These are phyloP conservation scores for Prunella himalayana DNA, from an alignment of 2,113 vertebrate species.

Conservation along the genomic window DNA sequence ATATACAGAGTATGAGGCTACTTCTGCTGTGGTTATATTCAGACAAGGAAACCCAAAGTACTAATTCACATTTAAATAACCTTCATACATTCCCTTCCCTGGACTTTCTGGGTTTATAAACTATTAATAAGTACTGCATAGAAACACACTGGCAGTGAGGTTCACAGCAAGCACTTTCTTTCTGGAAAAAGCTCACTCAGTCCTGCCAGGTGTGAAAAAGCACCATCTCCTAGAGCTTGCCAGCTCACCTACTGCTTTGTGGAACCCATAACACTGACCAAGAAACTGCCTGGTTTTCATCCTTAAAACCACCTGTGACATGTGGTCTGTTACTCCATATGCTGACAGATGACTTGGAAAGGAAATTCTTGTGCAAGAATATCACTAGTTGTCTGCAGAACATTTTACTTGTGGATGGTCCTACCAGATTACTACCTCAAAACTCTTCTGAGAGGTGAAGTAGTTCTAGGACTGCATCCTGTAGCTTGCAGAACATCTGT, in stretches of 20 bases:
- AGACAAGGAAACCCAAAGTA: background rate
- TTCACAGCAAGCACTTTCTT: background rate
- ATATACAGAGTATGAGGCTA: background rate
- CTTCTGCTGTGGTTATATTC: background rate
- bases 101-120: background rate
- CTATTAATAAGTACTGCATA: background rate
- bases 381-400: background rate
- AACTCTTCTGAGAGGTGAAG: background rate
- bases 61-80: background rate
- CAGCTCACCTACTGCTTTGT: background rate
- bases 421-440: background rate
- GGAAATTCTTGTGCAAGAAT: background rate
- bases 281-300: background rate
- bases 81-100: background rate
- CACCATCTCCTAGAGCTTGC: background rate
- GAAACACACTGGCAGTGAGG: background rate
- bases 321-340: background rate
- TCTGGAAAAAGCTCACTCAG: background rate
- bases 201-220: background rate
- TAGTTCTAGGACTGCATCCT: background rate
- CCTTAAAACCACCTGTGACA: background rate
- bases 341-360: background rate
- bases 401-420: background rate
- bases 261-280: rapidly evolving
- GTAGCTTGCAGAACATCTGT: background rate